Percentiles rank a stretch among this genome's conserved stretches.
These are phyloP conservation scores for Xylocampa areola DNA, from an alignment of 2,888 invertebrate species.

Conservation along the genomic window DNA sequence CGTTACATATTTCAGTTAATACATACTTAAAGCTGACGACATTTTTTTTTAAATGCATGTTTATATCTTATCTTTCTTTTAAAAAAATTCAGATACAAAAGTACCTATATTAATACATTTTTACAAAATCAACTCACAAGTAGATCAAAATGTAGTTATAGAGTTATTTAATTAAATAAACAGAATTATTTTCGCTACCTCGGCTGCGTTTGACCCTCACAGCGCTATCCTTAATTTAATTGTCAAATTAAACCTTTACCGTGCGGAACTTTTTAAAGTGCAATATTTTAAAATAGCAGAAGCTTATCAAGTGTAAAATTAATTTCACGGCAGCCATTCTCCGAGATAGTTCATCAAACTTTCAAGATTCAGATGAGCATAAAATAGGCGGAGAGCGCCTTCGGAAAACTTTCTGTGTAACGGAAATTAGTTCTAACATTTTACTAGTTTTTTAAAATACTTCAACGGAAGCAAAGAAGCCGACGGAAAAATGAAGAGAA, in stretches of 20 bases:
- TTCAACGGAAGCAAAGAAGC: conserved; percentile 30
- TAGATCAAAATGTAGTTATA: too few species aligned
- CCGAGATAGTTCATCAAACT: conserved; percentile 77
- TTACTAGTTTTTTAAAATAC: conserved; percentile 52
- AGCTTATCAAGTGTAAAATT: conserved; percentile 79
- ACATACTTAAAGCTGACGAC: too few species aligned
- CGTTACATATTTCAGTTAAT: too few species aligned
- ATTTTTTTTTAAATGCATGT: too few species aligned
- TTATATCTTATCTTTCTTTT: too few species aligned
- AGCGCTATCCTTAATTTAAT: conserved; percentile 31
- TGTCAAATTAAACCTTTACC: conserved; percentile 43
- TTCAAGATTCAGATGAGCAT: conserved; percentile 74
- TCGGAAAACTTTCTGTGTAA: conserved; percentile 60
- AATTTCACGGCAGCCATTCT: conserved; percentile 72
- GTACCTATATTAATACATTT: too few species aligned
- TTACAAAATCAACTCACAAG: too few species aligned
- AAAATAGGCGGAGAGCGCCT: conserved; percentile 67
- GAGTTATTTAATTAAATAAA: conserved; percentile 14
- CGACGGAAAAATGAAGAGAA: conserved; percentile 24
- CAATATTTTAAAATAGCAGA: conserved; percentile 62
- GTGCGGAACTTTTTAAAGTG: conserved; percentile 43
- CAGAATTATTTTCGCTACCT: conserved; percentile 20
- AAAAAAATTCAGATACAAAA: too few species aligned
- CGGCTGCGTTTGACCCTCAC: conserved; percentile 2
- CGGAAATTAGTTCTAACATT: conserved; percentile 60